These are phyloP conservation scores for Adelphocoris suturalis DNA, from an alignment of 2,888 invertebrate species.

Conservation along the genomic window DNA sequence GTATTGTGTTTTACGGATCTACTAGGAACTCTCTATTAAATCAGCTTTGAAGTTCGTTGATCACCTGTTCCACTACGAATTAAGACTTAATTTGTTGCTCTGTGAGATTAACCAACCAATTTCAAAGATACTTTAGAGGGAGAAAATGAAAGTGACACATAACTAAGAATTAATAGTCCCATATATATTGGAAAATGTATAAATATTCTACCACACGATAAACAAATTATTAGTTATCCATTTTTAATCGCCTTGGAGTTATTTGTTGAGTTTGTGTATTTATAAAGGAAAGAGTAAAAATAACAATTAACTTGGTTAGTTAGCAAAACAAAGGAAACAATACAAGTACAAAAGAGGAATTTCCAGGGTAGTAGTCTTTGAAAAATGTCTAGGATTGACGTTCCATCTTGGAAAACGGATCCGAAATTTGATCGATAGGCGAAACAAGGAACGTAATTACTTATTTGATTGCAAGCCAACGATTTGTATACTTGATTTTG, in stretches of 20 bases:
- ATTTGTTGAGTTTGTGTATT: no score
- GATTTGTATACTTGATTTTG: neutral
- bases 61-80: no score
- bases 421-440: neutral
- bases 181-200: constrained; percentile 38
- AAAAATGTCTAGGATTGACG: neutral
- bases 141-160: neutral
- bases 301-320: constrained; percentile 64
- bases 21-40: no score
- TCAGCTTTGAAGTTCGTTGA: no score
- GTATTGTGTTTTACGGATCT: no score
- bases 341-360: constrained; percentile 33
- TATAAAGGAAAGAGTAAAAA: constrained; percentile 32
- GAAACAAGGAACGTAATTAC: neutral
- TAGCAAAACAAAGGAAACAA: constrained; percentile 23
- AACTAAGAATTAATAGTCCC: neutral
- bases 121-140: neutral
- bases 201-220: constrained; percentile 39
- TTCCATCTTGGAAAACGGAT: neutral
- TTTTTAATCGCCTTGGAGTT: no score
- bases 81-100: no score
- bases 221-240: no score
- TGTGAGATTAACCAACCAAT: no score
- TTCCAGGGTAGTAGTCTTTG: neutral
- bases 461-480: neutral